A percentile compares a stretch with the other conserved stretches of the same genome.
These are phyloP conservation scores for Betta splendens DNA, from an alignment of 2,797 vertebrate genomes.

Conservation along the genomic window DNA sequence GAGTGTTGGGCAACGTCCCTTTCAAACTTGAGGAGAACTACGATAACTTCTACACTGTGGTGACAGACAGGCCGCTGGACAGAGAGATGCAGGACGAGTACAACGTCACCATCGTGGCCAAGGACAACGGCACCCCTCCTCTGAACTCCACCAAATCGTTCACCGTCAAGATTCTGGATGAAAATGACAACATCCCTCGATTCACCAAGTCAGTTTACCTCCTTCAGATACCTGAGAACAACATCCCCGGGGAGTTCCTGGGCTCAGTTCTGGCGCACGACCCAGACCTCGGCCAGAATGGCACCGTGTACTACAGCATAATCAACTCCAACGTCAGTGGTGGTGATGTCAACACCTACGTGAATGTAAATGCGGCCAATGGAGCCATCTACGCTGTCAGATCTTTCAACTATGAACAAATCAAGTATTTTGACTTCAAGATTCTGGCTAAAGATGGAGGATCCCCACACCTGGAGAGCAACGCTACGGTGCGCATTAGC, in stretches of 20 bases:
- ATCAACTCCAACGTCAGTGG: slow-evolving; percentile 95
- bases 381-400: slow-evolving; percentile 97
- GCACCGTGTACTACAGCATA: slow-evolving; percentile 96
- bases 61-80: slow-evolving; percentile 94
- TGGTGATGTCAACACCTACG: slow-evolving; percentile 97
- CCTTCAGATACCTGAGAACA: slow-evolving; percentile 97
- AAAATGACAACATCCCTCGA: slow-evolving; percentile 96
- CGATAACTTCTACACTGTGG: slow-evolving; percentile 97
- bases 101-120: slow-evolving; percentile 96
- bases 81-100: slow-evolving; percentile 94
- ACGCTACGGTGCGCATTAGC: slow-evolving; percentile 92
- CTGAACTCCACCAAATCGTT: slow-evolving; percentile 98
- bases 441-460: slow-evolving; percentile 96
- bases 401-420: slow-evolving; percentile 98
- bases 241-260: slow-evolving; percentile 97
- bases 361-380: slow-evolving; percentile 97
- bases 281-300: slow-evolving; percentile 95
- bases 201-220: slow-evolving; percentile 96
- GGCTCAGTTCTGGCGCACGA: slow-evolving; percentile 97
- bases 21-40: slow-evolving; percentile 98
- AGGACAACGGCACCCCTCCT: slow-evolving; percentile 92
- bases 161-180: slow-evolving; percentile 93
- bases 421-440: slow-evolving; percentile 97
- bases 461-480: slow-evolving; percentile 95
- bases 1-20: slow-evolving; percentile 92